A percentile compares a stretch with the other conserved stretches of the same genome.
These are phyloP conservation scores for Ascaphus truei DNA, from an alignment of 2,113 vertebrate species.

Conservation along the genomic window DNA sequence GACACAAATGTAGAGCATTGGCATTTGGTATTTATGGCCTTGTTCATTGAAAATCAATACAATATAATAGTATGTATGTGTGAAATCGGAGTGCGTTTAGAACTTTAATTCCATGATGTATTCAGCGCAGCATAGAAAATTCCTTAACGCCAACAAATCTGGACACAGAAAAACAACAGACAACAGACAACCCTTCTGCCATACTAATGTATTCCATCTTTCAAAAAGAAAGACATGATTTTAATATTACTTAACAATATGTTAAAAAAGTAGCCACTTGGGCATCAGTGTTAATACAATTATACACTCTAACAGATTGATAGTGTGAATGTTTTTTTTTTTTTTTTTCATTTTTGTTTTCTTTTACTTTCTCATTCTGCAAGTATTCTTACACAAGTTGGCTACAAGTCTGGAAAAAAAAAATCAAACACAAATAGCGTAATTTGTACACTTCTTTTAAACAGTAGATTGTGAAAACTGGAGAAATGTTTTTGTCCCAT, in stretches of 20 bases:
- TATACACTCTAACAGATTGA: conserved; percentile 96
- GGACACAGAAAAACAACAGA: conserved; percentile 69
- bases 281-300: conserved; percentile 99
- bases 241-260: conserved; percentile 99
- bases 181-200: conserved; percentile 76
- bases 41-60: no score
- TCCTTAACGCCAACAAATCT: conserved; percentile 1
- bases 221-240: conserved; percentile 99
- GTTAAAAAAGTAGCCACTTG: conserved; percentile 99
- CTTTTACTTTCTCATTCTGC: conserved; percentile 81
- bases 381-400: conserved; percentile 92
- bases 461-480: conserved; percentile 79
- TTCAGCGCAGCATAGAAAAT: no score
- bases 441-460: conserved; percentile 82
- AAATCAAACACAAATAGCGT: conserved; percentile 77
- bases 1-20: no score
- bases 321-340: conserved; percentile 91
- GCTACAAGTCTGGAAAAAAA: conserved; percentile 69
- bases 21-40: no score
- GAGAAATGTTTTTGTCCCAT: conserved; percentile 77
- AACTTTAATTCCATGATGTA: no score
- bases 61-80: no score
- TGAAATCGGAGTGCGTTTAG: no score
- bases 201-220: conserved; percentile 99
- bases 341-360: conserved; percentile 59